Evolutionary conservation across 2,888 invertebrate genomes (phyloP), one percentile per base, ranked within the genome.

Genomic region (Platycheirus albimanus): DNA sequence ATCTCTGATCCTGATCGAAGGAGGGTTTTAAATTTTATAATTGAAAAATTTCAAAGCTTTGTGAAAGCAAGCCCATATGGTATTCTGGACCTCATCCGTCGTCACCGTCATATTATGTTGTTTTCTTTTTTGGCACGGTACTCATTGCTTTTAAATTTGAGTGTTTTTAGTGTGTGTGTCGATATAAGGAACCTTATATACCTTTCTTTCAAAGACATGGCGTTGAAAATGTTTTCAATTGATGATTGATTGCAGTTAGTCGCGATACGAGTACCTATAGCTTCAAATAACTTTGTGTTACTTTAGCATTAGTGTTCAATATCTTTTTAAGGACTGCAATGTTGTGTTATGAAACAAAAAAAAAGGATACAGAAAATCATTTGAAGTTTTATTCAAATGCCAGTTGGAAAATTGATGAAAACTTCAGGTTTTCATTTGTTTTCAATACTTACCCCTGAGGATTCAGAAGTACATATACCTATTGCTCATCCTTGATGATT

Each of bases 401-500:
- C 81, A 81, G 81, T 76, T 77, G 71, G 81, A 71, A 77, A 81
- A 81, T 81, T 81, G 81, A 81, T 81, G 81, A 81, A 76, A 77
- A 81, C 77, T 77, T 77, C 76, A 76, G 75, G 81, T 76, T 81
- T 76, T 76, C 76, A 81, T 81, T 77, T 81, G 67, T 76, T 76
- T 71, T 67, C 76, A 76, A 77, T 77, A 67, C 81, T 70, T 5
- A 4, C 56, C 20, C 63, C 24, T 47, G 80, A 75, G 58, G 70
- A 64, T 63, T 63, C 41, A n/a, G 19, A 2, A 43, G 15, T 1
- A 38, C 20, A n/a, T n/a, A n/a, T n/a, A n/a, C 8, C 13, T 56
- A 56, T 38, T 38, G 56, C 38, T 56, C 20, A 36, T 20, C 20
- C 56, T 38, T 38, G 24, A 38, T 38, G 38, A 4, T 20, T 36